phyloP scores from a whole-genome alignment of 2,888 invertebrate species.

The Drosophila sordidapex region DNA sequence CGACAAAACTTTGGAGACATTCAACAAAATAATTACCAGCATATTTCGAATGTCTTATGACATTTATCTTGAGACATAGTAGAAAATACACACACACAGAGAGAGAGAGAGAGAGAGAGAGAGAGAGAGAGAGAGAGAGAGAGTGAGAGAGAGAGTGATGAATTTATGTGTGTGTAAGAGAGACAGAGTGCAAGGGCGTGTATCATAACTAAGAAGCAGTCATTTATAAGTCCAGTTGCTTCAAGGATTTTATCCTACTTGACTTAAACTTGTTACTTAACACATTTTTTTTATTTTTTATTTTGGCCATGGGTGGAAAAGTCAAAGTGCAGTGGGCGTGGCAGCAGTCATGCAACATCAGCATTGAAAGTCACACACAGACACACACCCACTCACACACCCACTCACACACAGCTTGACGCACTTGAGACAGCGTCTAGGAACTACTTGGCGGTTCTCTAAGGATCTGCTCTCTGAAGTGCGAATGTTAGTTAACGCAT shows the following conservation, averaged over 20 bases:
- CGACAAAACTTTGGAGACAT: slow-evolving; percentile 72
- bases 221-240: slow-evolving; percentile 57
- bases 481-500: slow-evolving; percentile 60
- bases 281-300: slow-evolving; percentile 12
- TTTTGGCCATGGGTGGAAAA: slow-evolving; percentile 5
- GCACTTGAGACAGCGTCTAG: slow-evolving; percentile 41
- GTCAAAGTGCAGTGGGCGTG: slow-evolving; percentile 37
- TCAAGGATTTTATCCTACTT: slow-evolving; percentile 18
- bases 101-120: neutral
- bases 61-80: slow-evolving; percentile 46
- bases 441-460: slow-evolving; percentile 20
- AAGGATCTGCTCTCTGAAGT: slow-evolving; percentile 59
- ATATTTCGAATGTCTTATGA: slow-evolving; percentile 74
- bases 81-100: neutral
- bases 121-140: neutral
- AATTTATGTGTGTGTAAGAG: neutral
- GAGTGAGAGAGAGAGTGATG: neutral
- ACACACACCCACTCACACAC: neutral
- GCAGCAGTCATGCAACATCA: slow-evolving; percentile 28
- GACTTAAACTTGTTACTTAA: slow-evolving; percentile 34
- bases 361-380: slow-evolving; percentile 25
- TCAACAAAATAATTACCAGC: slow-evolving; percentile 80
- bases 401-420: neutral
- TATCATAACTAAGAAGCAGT: slow-evolving; percentile 69
- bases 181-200: slow-evolving; percentile 9